A percentile compares a stretch with the other conserved stretches of the same genome.
phyloP scores from a whole-genome alignment of 2,888 invertebrate genomes.

The Agonopterix subpropinquella region DNA sequence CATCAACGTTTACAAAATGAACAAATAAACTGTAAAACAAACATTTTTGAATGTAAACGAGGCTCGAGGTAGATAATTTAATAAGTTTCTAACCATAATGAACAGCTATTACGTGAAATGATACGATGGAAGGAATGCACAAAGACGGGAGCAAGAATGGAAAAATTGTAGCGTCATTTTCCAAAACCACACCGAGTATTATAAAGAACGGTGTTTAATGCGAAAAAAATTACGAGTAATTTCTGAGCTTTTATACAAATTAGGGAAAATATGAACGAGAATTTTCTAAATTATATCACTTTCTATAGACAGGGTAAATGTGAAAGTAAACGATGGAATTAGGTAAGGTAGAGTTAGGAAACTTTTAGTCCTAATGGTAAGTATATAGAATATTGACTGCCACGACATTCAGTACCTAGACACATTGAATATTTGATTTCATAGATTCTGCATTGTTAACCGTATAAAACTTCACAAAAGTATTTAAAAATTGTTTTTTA shows the following conservation, averaged over 20 bases:
- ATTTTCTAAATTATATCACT: not conserved
- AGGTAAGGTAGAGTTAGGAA: no score
- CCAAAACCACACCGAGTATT: not conserved
- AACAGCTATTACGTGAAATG: not conserved
- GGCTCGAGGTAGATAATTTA: not conserved
- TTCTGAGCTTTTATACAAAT: slow-evolving; percentile 9
- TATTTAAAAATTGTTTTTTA: no score
- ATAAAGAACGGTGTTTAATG: slow-evolving; percentile 6
- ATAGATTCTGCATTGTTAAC: no score
- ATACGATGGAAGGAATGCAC: not conserved
- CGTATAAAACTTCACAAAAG: no score
- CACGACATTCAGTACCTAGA: no score
- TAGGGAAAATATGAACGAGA: slow-evolving; percentile 1
- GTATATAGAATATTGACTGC: no score
- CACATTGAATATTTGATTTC: no score
- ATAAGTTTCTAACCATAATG: no score
- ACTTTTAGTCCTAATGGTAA: no score
- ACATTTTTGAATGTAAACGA: not conserved
- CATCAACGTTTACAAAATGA: no score
- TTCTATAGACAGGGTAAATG: no score
- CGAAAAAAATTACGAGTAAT: slow-evolving; percentile 9
- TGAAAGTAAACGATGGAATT: no score
- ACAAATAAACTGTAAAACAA: not conserved
- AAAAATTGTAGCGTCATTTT: slow-evolving; percentile 1
- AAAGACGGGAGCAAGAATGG: not conserved